Evolutionary conservation across 2,113 vertebrate species (phyloP), one percentile per base, ranked within the genome.

Genomic region (Stictonetta naevosa): DNA sequence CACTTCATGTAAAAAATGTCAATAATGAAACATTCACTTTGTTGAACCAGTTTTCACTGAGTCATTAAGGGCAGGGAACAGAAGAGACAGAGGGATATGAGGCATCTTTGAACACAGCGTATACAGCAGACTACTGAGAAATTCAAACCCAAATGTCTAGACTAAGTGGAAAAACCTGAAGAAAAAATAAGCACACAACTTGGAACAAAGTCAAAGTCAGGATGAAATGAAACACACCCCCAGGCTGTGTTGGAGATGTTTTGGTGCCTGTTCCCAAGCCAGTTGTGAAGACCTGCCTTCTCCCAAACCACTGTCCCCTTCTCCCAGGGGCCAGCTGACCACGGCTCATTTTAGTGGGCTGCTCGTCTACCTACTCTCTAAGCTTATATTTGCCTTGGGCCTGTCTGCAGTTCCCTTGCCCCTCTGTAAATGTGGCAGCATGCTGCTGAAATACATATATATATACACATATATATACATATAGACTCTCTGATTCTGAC

Each of bases 21-120:
- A 88, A 12, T 88, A 92, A 80, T 76, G 59, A 88, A 93, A 88
- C 44, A 55, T 53, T 66, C 3, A 0, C n/a, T 95, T 79, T 66
- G 67, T 73, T 52, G 66, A 79, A 93, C 62, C 73, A 53, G 31
- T 94, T 92, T 90, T 95, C 58, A 58, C 48, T 62, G 75, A 83
- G 36, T 77, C 79, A 55, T 86, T 90, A 89, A 88, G 59, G 40
- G 67, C 40, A 73, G 44, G 12, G 83, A 91, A 82, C n/a, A 75
- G 67, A 82, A 91, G 66, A 89, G 78, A 59, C 9, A n/a, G 69
- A 64, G 34, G 34, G 42, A 90, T n/a, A 90, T 28, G 79, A 73
- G 78, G 59, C 75, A 80, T 55, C 50, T 86, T 83, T 80, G 40
- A 90, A 86, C 53, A n/a, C 4, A 53, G 59, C 16, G 56, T 63